Evolutionary conservation across 2,113 vertebrate genomes (phyloP), one percentile per base, ranked within the genome.

Genomic region (Pelodiscus sinensis): DNA sequence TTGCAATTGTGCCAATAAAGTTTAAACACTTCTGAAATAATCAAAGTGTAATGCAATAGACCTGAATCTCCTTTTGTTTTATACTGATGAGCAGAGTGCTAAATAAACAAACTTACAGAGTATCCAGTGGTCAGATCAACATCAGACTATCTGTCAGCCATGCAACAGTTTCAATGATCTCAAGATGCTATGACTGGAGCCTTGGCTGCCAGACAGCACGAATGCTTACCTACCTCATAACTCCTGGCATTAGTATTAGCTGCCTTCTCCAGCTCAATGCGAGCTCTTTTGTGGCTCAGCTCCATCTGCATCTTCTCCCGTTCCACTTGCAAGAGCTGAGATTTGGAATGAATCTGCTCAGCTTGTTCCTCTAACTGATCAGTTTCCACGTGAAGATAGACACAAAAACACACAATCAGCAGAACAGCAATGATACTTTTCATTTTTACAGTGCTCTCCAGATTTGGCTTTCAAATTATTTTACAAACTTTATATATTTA

Each of bases 261-360:
- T 3, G 97, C 98, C 80, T 98, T 99, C 97, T 99, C 99, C 10
- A 99, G 96, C 88, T 99, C 99, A 86, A 99, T 98, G 1, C 99
- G 98, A 44, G 99, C 99, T 79, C 99, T 97, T 95, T 99, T 99
- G 97, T 99, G 99, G 93, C 99, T 99, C 82, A 99, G 95, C 90
- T 99, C 99, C 99, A 99, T 99, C 96, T 99, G 99, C 96, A 99
- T 98, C 97, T 99, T 99, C 97, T 99, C 99, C 85, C 99, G 96
- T 90, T 99, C 99, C 97, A 99, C 93, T 95, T 99, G 99, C 83
- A 99, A 96, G 87, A 99, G 98, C 84, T 98, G 98, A 4, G 98
- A 98, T 92, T 98, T 98, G 0, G 99, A 98, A 14, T 98, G 98
- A 96, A 99, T 98, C 91, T 98, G 98, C 77, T 98, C 98, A 3